phyloP scores from a whole-genome alignment of 2,113 vertebrate species.

The Cinclus mexicanus region DNA sequence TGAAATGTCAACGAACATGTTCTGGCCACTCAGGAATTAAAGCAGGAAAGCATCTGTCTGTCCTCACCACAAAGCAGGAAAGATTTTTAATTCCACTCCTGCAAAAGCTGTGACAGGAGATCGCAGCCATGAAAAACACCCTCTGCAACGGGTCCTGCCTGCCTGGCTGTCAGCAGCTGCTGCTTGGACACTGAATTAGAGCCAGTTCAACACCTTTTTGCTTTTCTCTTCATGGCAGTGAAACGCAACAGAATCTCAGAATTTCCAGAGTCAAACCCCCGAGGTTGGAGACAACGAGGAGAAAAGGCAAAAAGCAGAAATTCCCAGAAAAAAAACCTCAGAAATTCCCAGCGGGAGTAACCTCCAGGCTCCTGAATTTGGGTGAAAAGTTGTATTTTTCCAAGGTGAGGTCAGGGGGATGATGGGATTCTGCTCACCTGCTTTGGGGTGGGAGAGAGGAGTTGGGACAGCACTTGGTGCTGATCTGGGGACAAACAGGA shows the following conservation, averaged over 20 bases:
- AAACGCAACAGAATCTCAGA: background rate
- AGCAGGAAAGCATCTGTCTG: slow-evolving; percentile 74
- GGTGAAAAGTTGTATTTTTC: background rate
- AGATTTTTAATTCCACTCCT: slow-evolving; percentile 49
- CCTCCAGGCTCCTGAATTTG: background rate
- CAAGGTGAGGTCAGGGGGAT: background rate
- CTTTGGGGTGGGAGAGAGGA: background rate
- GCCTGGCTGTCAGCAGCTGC: slow-evolving; percentile 31
- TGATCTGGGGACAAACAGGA: background rate
- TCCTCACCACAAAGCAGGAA: slow-evolving; percentile 64
- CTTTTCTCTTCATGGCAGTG: no score
- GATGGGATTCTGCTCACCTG: background rate
- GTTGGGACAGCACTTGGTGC: background rate
- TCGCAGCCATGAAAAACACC: slow-evolving; percentile 62
- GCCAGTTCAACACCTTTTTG: background rate
- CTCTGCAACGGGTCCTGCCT: slow-evolving; percentile 22
- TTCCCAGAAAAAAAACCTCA: background rate
- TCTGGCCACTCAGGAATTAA: slow-evolving; percentile 69
- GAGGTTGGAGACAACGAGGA: background rate
- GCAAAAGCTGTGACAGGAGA: slow-evolving; percentile 45
- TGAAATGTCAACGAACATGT: slow-evolving; percentile 65
- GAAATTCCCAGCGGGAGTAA: background rate
- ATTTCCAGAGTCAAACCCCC: background rate
- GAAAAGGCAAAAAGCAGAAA: background rate
- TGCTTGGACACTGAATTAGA: background rate